These are phyloP conservation scores for Heliocidaris tuberculata DNA, from an alignment of 35 echinoderm and acorn worm genomes.

Conservation along the genomic window DNA sequence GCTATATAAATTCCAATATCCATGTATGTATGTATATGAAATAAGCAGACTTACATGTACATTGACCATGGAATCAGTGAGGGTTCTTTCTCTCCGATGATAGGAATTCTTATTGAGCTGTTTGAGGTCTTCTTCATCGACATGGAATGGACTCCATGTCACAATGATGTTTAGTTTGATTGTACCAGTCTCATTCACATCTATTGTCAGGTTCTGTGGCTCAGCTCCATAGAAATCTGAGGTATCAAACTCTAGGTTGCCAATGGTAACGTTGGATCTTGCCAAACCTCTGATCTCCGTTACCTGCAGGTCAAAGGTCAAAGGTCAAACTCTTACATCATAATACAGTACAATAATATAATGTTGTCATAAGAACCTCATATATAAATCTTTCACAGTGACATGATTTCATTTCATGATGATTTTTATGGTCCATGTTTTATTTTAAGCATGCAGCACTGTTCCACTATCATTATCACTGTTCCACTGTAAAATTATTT, in stretches of 20 bases:
- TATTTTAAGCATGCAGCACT: no score
- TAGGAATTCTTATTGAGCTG: slow-evolving; percentile 86
- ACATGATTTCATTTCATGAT: not conserved
- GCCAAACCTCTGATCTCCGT: slow-evolving; percentile 92
- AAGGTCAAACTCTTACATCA: not conserved
- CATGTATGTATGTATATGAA: no score
- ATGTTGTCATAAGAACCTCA: not conserved
- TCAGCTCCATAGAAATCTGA: slow-evolving; percentile 94
- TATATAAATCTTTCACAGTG: not conserved
- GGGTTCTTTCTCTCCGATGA: slow-evolving; percentile 74
- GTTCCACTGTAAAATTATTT: no score
- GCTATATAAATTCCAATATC: no score
- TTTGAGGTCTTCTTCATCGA: slow-evolving; percentile 78
- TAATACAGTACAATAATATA: not conserved
- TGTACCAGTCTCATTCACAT: slow-evolving; percentile 93
- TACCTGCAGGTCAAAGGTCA: slow-evolving; percentile 59
- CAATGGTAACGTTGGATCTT: slow-evolving; percentile 88
- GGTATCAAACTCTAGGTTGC: slow-evolving; percentile 92
- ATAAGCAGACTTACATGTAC: slow-evolving; percentile 43
- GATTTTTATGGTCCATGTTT: no score
- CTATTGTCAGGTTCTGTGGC: slow-evolving; percentile 88
- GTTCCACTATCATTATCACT: no score
- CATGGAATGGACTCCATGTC: slow-evolving; percentile 95
- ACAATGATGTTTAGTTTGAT: slow-evolving; percentile 89
- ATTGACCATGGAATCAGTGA: slow-evolving; percentile 69